Conservation (phyloP, 2,797 vertebrate genomes). For the Silurus lanzhouensis region DNA sequence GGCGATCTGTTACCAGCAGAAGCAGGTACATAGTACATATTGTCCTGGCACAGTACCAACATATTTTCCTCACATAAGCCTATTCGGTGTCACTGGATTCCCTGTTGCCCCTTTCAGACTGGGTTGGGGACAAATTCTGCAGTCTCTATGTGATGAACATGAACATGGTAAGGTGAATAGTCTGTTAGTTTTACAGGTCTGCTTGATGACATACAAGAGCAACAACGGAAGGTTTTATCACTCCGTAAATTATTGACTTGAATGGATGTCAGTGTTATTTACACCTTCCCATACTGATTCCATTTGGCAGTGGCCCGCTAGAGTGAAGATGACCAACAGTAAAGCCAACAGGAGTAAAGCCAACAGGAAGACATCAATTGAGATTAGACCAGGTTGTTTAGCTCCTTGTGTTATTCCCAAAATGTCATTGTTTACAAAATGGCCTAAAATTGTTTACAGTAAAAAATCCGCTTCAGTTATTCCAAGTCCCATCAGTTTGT, state of each 20-base stretch:
- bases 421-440: neutral
- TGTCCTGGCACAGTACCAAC: neutral
- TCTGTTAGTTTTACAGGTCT: neutral
- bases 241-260: constrained; percentile 22
- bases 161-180: neutral
- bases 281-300: constrained; percentile 2
- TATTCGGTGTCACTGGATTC: neutral
- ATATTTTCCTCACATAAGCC: neutral
- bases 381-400: neutral
- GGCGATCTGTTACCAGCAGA: neutral
- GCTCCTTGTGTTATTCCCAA: neutral
- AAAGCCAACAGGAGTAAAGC: neutral
- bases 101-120: neutral
- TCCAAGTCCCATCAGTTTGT: constrained; percentile 32
- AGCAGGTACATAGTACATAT: neutral
- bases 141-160: neutral
- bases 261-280: neutral
- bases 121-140: neutral
- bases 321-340: constrained; percentile 17
- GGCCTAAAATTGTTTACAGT: neutral
- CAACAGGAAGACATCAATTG: neutral
- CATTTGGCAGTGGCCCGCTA: constrained; percentile 2
- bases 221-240: neutral
- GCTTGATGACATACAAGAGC: neutral
- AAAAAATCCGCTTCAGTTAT: constrained; percentile 18